A percentile compares a stretch with the other conserved stretches of the same genome.
Evolutionary conservation across 2,797 vertebrate genomes (phyloP).

Genomic region (Cyclura pinguis): DNA sequence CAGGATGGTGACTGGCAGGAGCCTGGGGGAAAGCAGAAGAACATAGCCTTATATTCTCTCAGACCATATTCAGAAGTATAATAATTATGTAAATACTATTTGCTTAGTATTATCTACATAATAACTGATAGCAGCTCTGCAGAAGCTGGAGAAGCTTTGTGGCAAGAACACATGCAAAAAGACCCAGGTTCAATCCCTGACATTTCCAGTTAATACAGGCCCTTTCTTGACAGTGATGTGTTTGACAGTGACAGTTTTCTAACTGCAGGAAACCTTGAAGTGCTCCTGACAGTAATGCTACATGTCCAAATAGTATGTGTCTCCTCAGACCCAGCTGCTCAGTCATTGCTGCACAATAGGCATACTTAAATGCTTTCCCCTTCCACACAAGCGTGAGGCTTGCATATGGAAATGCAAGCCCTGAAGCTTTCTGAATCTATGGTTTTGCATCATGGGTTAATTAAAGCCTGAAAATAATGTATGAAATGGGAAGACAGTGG

Average conservation of each 20-base stretch:
- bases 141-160: neutral
- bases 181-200: neutral
- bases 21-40: neutral
- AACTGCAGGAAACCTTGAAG: neutral
- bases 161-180: neutral
- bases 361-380: no score
- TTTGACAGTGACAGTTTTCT: neutral
- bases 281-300: neutral
- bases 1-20: neutral
- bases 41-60: neutral
- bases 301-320: no score
- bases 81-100: neutral
- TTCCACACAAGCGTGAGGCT: no score
- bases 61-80: neutral
- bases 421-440: neutral
- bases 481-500: neutral
- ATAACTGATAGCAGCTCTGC: neutral
- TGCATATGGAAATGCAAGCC: neutral
- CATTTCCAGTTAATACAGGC: neutral
- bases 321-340: neutral
- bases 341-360: neutral
- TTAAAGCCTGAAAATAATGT: neutral
- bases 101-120: neutral
- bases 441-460: neutral
- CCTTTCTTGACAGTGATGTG: neutral